Base-by-base conservation (phyloP, 2,113 vertebrate genomes). In the Rhodinocichla rosea region DNA sequence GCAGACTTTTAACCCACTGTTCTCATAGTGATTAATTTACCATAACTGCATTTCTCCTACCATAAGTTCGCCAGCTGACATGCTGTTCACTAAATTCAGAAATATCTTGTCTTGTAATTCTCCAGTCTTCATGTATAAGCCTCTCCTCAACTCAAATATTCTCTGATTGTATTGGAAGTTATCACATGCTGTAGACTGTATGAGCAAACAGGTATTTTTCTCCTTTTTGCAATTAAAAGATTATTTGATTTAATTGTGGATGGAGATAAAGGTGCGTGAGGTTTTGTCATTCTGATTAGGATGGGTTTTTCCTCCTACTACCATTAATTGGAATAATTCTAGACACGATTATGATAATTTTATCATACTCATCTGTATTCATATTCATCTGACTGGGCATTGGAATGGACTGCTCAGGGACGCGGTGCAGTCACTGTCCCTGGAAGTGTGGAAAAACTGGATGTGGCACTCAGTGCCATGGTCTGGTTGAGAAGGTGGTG, bases 171-270 rank as follows among this genome's bases (percentile, higher is more conserved):
- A 92, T 90, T 97, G 96, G 83, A 95, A 96, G 86, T 91, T 97
- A 98, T 97, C 94, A 92, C 75, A 95, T 97, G 63, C 73, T 96
- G 92, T 92, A 95, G 83, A 95, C 85, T 26, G 49, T 69, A 59
- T 89, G 33, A 90, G 76, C 94, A 92, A 83, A 90, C 80, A 84
- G 64, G 44, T 95, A 86, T 95, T 95, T 57, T 89, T 97, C 84
- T 96, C 74, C 76, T 76, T 97, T 96, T 96, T 92, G 92, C 94
- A 97, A 97, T 98, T 97, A 97, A 93, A 86, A 96, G 71, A 63
- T 95, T 91, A 90, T 95, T 97, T 96, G 76, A 96, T 96, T 96
- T 93, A 91, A 73, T 81, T 71, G 59, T 85, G 93, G 95, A 75
- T 90, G 22, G 87, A 95, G 69, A 88, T 97, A 91, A 97, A 77